These are phyloP conservation scores for Whitmania pigra DNA, from an alignment of 1,140 invertebrate genomes.

Conservation along the genomic window DNA sequence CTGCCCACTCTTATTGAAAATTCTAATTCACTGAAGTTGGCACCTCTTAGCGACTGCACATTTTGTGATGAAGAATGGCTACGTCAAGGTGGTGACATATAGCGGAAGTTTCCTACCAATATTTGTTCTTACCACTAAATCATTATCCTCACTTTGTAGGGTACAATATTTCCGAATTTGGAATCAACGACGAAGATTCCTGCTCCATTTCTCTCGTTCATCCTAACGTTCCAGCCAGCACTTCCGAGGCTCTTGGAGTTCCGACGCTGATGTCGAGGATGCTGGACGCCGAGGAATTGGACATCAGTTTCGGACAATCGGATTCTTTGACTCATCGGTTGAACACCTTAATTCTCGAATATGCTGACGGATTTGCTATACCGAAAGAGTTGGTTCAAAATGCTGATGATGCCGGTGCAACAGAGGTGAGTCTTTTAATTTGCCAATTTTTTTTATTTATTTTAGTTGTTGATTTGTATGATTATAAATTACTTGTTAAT, in stretches of 20 bases:
- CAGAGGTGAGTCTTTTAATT: slow-evolving; percentile 30
- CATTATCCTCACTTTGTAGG: neutral
- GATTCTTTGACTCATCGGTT: slow-evolving; percentile 31
- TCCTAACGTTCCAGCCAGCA: slow-evolving; percentile 27
- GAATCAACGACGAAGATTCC: slow-evolving; percentile 24
- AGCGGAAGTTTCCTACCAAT: neutral
- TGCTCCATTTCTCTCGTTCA: slow-evolving; percentile 28
- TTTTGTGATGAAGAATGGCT: slow-evolving; percentile 25
- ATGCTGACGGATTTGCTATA: slow-evolving; percentile 24
- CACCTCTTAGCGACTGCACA: slow-evolving; percentile 22
- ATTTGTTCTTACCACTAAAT: neutral
- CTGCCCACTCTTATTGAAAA: slow-evolving; percentile 17
- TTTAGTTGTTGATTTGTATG: too few species aligned
- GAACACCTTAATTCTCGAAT: slow-evolving; percentile 27
- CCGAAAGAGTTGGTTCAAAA: slow-evolving; percentile 25
- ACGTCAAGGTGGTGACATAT: slow-evolving; percentile 19
- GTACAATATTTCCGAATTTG: slow-evolving; percentile 16
- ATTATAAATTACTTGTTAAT: neutral
- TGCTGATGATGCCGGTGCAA: slow-evolving; percentile 41
- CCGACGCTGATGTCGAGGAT: slow-evolving; percentile 28
- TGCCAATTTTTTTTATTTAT: too few species aligned
- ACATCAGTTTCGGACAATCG: slow-evolving; percentile 31
- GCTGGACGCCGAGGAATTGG: slow-evolving; percentile 26
- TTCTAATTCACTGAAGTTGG: slow-evolving; percentile 18
- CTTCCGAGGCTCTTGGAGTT: slow-evolving; percentile 30